Percentiles rank a stretch among this genome's conserved stretches.
phyloP scores from a whole-genome alignment of 2,797 vertebrate genomes.

The Eleutherodactylus coqui region DNA sequence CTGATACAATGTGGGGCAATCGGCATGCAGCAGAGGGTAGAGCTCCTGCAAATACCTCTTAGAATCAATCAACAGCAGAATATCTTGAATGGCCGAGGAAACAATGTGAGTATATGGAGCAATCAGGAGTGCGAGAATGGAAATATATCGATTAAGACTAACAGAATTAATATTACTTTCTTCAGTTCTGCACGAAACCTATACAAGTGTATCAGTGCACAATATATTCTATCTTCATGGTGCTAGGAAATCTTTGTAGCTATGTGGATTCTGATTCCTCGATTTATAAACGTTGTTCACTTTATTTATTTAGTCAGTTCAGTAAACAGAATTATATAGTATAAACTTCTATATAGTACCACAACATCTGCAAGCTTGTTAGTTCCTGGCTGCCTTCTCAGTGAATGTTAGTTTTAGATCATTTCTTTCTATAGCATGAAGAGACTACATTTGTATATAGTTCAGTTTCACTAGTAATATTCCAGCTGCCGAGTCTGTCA shows the following conservation, averaged over 20 bases:
- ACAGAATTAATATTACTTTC: background rate
- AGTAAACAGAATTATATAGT: background rate
- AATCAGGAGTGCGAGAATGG: background rate
- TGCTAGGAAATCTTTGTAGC: background rate
- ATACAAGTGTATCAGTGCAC: background rate
- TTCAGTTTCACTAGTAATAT: background rate
- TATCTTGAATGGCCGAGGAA: constrained; percentile 69
- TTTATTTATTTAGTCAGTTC: background rate
- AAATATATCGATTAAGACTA: background rate
- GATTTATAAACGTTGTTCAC: background rate
- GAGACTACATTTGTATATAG: background rate
- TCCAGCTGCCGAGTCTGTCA: constrained; percentile 19
- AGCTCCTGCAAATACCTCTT: constrained; percentile 67
- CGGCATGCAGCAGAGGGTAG: constrained; percentile 72
- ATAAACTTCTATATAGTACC: background rate
- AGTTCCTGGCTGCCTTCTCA: background rate
- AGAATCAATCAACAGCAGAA: constrained; percentile 70
- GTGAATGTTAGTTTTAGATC: background rate
- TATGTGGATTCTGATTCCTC: background rate
- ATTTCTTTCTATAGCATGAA: background rate
- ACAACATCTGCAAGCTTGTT: no score
- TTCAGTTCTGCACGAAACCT: background rate
- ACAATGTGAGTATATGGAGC: constrained; percentile 72
- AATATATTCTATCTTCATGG: background rate
- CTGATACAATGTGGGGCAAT: constrained; percentile 75